These are phyloP conservation scores for Dermolepida albohirtum DNA, from an alignment of 2,888 invertebrate genomes.

Conservation along the genomic window DNA sequence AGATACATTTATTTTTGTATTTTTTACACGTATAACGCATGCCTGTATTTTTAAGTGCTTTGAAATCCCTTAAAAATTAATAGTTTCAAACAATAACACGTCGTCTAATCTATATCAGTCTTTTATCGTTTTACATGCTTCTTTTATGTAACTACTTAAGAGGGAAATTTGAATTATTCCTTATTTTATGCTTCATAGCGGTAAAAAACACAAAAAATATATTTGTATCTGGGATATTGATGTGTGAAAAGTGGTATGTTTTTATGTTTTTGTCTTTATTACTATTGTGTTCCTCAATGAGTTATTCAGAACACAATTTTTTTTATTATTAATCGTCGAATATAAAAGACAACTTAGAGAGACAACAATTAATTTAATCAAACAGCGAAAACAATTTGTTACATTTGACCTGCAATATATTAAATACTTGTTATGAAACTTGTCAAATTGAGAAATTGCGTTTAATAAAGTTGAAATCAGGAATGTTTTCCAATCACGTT, in stretches of 20 bases:
- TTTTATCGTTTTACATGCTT: conserved; percentile 10
- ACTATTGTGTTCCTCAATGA: no score
- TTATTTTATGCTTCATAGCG: not conserved
- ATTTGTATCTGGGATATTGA: not conserved
- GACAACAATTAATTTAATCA: no score
- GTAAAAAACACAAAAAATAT: not conserved
- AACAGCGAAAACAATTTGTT: no score
- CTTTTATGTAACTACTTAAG: not conserved
- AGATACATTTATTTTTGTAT: not conserved
- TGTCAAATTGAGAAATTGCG: no score
- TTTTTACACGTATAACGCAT: not conserved
- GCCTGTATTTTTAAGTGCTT: conserved; percentile 12
- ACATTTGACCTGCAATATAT: no score
- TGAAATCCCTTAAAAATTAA: conserved; percentile 13
- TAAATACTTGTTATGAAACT: no score
- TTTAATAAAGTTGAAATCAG: no score
- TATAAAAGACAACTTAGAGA: no score
- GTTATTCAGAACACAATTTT: no score
- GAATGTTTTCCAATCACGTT: no score
- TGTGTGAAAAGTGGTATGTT: not conserved
- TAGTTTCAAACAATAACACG: conserved; percentile 17
- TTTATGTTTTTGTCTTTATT: no score
- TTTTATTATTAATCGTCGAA: no score
- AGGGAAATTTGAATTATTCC: not conserved
- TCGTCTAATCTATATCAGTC: not conserved